Evolutionary conservation across 1,140 invertebrate genomes (phyloP), one percentile per base, ranked within the genome.

Genomic region (Pogonus chalceus): DNA sequence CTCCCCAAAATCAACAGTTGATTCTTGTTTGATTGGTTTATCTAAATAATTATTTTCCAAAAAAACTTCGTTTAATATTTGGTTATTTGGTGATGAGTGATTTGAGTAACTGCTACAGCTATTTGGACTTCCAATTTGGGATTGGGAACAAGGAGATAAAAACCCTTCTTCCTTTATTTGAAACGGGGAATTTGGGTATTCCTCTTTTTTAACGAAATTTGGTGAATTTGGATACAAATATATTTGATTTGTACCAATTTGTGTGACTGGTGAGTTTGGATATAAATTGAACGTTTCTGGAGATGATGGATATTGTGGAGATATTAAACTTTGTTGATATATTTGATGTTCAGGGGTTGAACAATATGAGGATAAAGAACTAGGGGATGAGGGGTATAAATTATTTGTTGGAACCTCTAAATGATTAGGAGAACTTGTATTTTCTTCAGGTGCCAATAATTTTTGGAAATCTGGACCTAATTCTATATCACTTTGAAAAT

Each of bases 161-260:
- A 53, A 66, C 35, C 72, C 74, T 58, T 78, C 76, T 35, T 74
- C 67, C 59, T 79, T 79, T 23, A 77, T 66, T 0, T 66, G 65
- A 39, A 72, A 72, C 20, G 72, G 72, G 12, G 58, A 61, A 4
- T 7, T 60, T 10, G 56, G 58, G 26, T 57, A 54, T 14, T 50
- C 20, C 55, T 68, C 66, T 50, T 62, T 61, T 52, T 66, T 66
- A 9, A 68, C 62, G 50, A 58, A 65, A 7, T 43, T 4, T 31
- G 26, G 26, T 4, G 9, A 12, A 18, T 43, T 43, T 43, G 37
- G 37, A 16, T 10, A 43, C 3, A 43, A 43, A 43, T 4, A 43
- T 12, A 43, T 43, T 16, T 43, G 9, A 16, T 43, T 43, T 43
- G 18, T 43, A 12, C 9, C 18, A 43, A 4, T 12, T 12, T 43